Evolutionary conservation across 2,113 vertebrate genomes (phyloP), one percentile per base, ranked within the genome.

Genomic region (Gasterosteus nipponicus): DNA sequence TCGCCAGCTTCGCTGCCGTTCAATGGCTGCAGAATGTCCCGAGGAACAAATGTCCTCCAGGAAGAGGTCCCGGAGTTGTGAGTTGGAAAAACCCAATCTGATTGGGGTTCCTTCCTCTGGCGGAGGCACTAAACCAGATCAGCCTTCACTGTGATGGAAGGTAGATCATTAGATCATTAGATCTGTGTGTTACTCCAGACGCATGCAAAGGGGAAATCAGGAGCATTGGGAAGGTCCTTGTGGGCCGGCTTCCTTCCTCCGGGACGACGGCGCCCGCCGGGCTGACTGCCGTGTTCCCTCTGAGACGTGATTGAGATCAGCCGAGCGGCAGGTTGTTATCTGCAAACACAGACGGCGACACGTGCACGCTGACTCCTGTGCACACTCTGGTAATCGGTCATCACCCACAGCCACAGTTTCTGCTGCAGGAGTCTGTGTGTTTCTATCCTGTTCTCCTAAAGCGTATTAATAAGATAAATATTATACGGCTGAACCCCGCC

Each of bases 291-390:
- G 73, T 69, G 59, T 73, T 86, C 77, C 47, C 73, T 62, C 18
- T 44, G 9, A 54, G 19, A 31, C 76, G 63, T 57, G 80, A 86
- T 78, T 73, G 46, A 74, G 79, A 86, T 86, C 70, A 66, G 69
- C n/a, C 47, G 6, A 38, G 63, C 69, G 1, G 76, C 65, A 68
- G 80, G 70, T 78, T 79, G 75, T 87, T 83, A 83, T 89, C 85
- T 77, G 69, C 80, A 69, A 66, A 81, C 66, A 75, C 80, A 81
- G 77, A 62, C 69, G 15, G 47, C 42, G 42, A 15, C 68, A 19
- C 56, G 14, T 16, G 6, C 69, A 61, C 49, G 58, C 19, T 3
- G 5, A 18, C 70, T 33, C 68, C 38, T 75, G 56, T 41, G 44
- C 67, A 58, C 75, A 63, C 65, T 60, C 10, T 15, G 71, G 62